Conservation (phyloP, 2,113 vertebrate species). For the Cepphus grylle region DNA sequence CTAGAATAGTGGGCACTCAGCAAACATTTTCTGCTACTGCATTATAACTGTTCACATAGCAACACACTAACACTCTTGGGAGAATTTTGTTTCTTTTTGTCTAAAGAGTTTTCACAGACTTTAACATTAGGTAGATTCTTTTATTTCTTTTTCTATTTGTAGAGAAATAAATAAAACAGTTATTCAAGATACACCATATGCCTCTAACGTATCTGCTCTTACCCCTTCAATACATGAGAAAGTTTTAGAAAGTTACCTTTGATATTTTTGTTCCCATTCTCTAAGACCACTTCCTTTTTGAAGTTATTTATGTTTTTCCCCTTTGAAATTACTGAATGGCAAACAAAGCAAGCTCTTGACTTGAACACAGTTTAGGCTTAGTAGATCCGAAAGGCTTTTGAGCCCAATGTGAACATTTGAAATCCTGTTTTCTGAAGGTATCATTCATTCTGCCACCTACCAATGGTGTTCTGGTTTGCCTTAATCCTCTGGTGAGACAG, state of each 20-base stretch:
- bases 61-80: conserved; percentile 29
- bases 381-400: conserved; percentile 47
- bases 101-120: conserved; percentile 39
- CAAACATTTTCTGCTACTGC: conserved; percentile 32
- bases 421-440: background rate
- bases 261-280: conserved; percentile 52
- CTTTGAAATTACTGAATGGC: conserved; percentile 17
- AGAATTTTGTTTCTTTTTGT: conserved; percentile 58
- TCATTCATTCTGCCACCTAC: background rate
- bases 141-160: conserved; percentile 47
- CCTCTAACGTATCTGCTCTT: conserved; percentile 34
- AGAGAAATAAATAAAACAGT: conserved; percentile 44
- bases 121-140: conserved; percentile 37
- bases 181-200: conserved; percentile 24
- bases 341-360: conserved; percentile 47
- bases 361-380: background rate
- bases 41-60: conserved; percentile 55
- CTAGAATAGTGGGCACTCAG: background rate
- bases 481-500: background rate
- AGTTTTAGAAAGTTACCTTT: conserved; percentile 24
- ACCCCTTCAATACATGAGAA: conserved; percentile 43
- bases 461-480: background rate
- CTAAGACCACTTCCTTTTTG: conserved; percentile 10
- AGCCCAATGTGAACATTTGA: conserved; percentile 33
- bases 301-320: conserved; percentile 29